Evolutionary conservation across 2,113 vertebrate species (phyloP).

Genomic region (Phyllostomus hastatus): DNA sequence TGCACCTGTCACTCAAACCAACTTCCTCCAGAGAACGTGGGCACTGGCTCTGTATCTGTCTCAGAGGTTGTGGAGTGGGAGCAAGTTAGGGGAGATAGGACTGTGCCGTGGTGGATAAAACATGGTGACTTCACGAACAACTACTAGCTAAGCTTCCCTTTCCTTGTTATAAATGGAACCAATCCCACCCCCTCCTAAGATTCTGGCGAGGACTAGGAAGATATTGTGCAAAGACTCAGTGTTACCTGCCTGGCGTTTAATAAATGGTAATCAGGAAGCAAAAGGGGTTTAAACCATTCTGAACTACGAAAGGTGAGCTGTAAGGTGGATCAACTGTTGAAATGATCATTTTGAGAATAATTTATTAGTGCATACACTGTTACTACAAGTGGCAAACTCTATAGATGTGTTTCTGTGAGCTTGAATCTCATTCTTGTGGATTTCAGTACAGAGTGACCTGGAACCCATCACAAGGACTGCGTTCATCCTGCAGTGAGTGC

Average conservation of each 20-base stretch:
- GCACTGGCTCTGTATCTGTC: too few species aligned
- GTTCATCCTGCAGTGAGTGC: accelerated
- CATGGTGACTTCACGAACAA: accelerated
- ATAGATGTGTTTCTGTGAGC: not conserved
- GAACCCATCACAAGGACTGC: too few species aligned
- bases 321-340: not conserved
- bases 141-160: not conserved
- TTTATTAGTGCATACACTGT: not conserved
- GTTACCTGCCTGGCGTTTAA: not conserved
- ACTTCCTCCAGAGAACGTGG: not conserved
- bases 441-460: not conserved
- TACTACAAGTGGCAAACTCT: not conserved
- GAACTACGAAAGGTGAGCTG: not conserved
- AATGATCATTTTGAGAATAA: not conserved
- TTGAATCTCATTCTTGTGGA: not conserved
- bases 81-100: not conserved
- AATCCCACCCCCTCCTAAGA: too few species aligned
- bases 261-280: not conserved
- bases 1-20: not conserved
- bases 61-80: not conserved
- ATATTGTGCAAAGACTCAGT: accelerated
- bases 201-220: not conserved
- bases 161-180: accelerated
- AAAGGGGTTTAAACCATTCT: not conserved
- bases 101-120: accelerated